These are phyloP conservation scores for Drosophila rellima DNA, from an alignment of 2,888 invertebrate genomes.

Conservation along the genomic window DNA sequence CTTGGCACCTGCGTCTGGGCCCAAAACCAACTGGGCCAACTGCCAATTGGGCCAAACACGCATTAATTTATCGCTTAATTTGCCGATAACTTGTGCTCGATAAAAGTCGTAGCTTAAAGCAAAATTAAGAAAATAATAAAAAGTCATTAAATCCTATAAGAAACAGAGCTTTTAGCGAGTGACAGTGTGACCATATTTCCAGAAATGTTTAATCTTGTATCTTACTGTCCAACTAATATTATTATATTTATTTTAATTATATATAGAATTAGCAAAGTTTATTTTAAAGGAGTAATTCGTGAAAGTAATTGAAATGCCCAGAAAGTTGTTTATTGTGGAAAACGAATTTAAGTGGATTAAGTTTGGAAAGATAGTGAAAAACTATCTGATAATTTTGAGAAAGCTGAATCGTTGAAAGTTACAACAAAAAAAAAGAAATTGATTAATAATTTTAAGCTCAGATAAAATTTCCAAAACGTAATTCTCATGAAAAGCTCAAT, in stretches of 20 bases:
- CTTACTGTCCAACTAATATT: too few relatives aligned
- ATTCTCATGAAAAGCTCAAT: neutral
- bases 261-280: too few relatives aligned
- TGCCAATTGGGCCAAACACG: slow-evolving; percentile 11
- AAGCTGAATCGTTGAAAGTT: too few relatives aligned
- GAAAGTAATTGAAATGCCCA: too few relatives aligned
- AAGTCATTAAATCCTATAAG: neutral
- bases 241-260: too few relatives aligned
- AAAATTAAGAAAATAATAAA: neutral
- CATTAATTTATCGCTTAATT: neutral
- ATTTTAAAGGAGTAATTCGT: neutral
- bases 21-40: slow-evolving; percentile 28
- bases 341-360: neutral
- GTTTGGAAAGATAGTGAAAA: neutral
- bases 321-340: neutral
- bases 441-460: neutral
- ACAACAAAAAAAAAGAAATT: neutral
- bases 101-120: neutral
- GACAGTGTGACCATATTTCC: neutral
- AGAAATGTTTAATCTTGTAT: too few relatives aligned
- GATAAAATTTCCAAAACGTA: neutral
- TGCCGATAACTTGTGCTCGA: neutral
- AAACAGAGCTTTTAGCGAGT: neutral
- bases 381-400: neutral
- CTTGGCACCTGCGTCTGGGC: slow-evolving; percentile 43